These are phyloP conservation scores for Lepidurus arcticus DNA, from an alignment of 1,140 invertebrate species.

Conservation along the genomic window DNA sequence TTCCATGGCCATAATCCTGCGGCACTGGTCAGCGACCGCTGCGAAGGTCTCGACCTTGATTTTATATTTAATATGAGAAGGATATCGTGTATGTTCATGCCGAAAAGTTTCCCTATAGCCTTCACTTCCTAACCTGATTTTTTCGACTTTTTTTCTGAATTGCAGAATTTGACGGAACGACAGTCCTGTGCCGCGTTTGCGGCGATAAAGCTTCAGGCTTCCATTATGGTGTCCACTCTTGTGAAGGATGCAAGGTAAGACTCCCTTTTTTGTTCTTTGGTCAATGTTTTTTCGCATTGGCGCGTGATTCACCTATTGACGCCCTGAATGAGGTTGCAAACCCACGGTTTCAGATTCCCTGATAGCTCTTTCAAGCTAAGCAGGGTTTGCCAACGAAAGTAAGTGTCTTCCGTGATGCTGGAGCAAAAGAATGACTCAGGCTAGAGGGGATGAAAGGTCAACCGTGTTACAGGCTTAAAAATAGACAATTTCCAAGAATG, in stretches of 20 bases:
- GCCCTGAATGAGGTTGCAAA: no score
- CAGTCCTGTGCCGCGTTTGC: slow-evolving; percentile 95
- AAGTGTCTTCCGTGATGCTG: neutral
- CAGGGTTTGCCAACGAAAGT: neutral
- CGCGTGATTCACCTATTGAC: neutral
- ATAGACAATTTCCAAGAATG: neutral
- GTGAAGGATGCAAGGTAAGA: slow-evolving; percentile 98
- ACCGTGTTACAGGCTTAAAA: neutral
- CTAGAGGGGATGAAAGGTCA: neutral
- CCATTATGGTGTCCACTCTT: slow-evolving; percentile 98
- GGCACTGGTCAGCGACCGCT: slow-evolving; percentile 16
- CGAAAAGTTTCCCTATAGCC: neutral
- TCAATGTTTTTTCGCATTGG: neutral
- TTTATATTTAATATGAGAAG: slow-evolving; percentile 1
- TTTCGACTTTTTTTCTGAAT: slow-evolving; percentile 48
- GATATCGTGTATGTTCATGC: neutral
- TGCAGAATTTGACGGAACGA: slow-evolving; percentile 98
- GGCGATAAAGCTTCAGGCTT: slow-evolving; percentile 98
- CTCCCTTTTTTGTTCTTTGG: neutral
- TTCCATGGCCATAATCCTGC: neutral
- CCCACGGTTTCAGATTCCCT: no score
- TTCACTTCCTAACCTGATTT: slow-evolving; percentile 17
- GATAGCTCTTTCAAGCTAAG: no score
- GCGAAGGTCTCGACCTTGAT: slow-evolving; percentile 17
- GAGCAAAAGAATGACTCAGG: neutral